Conservation (phyloP, 2,113 vertebrate species). For the Capra hircus region DNA sequence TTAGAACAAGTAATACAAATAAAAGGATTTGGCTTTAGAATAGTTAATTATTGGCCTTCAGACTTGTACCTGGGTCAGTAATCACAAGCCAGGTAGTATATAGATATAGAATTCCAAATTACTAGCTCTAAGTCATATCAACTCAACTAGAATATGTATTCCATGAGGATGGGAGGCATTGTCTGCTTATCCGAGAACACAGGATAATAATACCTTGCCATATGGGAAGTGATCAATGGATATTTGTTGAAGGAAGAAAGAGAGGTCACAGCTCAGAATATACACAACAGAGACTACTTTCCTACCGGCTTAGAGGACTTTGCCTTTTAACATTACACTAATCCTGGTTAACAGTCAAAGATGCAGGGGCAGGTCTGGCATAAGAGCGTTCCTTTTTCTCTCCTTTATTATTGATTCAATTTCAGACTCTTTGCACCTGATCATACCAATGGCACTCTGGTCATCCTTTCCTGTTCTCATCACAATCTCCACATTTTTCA, state of each 20-base stretch:
- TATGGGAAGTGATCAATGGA: not conserved
- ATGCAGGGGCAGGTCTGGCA: not conserved
- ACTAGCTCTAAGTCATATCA: not conserved
- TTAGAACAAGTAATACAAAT: not conserved
- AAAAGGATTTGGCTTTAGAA: not conserved
- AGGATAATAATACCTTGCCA: not conserved
- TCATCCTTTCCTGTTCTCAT: not conserved
- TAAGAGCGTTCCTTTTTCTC: not conserved
- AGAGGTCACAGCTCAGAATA: not conserved
- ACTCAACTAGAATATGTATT: not conserved
- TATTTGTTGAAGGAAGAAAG: not conserved
- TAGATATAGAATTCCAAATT: not conserved
- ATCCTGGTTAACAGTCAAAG: not conserved
- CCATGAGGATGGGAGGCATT: not conserved
- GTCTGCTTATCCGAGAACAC: not conserved
- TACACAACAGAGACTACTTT: not conserved
- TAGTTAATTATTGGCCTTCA: not conserved
- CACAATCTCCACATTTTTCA: not conserved
- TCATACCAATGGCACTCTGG: not conserved
- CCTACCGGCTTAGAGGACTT: not conserved
- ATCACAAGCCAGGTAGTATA: not conserved
- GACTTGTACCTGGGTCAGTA: not conserved
- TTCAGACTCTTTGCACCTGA: not conserved
- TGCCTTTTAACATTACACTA: not conserved
- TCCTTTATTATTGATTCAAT: not conserved